Evolutionary conservation across 2,797 vertebrate species (phyloP), one percentile per base, ranked within the genome.

Genomic region (Amniataba percoides): DNA sequence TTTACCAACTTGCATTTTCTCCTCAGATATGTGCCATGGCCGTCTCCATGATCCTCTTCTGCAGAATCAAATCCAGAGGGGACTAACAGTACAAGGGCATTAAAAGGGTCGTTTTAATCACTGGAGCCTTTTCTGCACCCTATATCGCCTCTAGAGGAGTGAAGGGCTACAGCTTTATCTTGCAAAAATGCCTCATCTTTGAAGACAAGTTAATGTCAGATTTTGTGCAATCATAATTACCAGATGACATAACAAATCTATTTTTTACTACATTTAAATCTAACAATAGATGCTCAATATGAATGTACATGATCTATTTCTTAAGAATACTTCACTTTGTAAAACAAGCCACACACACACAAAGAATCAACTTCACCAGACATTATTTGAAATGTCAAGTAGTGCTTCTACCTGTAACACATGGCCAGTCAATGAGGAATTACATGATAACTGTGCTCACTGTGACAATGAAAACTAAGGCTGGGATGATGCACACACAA

Each of bases 21-120:
- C 82, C 51, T 34, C 84, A 96, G 95, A 55, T 96, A 2, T 91
- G 87, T 52, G 95, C 94, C 58, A 95, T 96, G 95, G 40, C 46
- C 10, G 93, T 94, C 65, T 94, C 95, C 55, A 92, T 96, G 95
- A 85, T 34, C 48, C 85, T 96, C 3, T 96, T 84, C 87, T 92
- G 93, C 88, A 82, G 59, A 64, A 90, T 95, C 39, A 91, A 92
- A 46, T 90, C 90, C 25, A 83, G 43, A 36, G 36, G 1, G 7
- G 62, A 13, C 42, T 90, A 74, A 80, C 36, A 5, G 18, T 14
- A 15, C 2, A 12, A 64, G 18, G 23, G 18, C n/a, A 34, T 56
- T 6, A 25, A 18, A 52, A 25, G 60, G 52, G 62, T 65, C 27
- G 7, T 4, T 66, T 40, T 62, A 60, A 71, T 77, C 42, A 61